Conservation (phyloP, 2,113 vertebrate species). For the human (Homo sapiens) region DNA sequence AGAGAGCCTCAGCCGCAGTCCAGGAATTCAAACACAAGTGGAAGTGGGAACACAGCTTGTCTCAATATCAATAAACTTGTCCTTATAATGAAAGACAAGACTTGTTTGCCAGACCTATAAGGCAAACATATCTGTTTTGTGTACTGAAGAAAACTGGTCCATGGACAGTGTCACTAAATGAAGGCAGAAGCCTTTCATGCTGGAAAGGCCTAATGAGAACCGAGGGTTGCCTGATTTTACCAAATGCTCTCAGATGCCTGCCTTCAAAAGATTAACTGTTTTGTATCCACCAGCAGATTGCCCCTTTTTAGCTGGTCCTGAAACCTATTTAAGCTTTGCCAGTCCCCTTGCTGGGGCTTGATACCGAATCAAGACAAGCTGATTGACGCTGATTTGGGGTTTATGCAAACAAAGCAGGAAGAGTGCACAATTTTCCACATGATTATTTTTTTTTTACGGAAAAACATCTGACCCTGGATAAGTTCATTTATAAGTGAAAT, state of each 20-base stretch:
- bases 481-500: slow-evolving; percentile 48
- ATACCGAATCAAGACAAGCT: slow-evolving; percentile 42
- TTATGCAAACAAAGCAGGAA: slow-evolving; percentile 30
- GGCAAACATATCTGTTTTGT: slow-evolving; percentile 73
- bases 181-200: slow-evolving; percentile 37
- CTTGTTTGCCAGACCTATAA: slow-evolving; percentile 61
- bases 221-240: neutral
- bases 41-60: slow-evolving; percentile 42
- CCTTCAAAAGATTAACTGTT: slow-evolving; percentile 61
- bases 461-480: slow-evolving; percentile 57
- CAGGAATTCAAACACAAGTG: slow-evolving; percentile 58
- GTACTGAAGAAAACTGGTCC: slow-evolving; percentile 35
- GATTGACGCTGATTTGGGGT: slow-evolving; percentile 6
- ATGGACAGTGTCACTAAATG: slow-evolving; percentile 58
- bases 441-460: slow-evolving; percentile 14
- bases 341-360: slow-evolving; percentile 32
- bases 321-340: slow-evolving; percentile 44
- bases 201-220: slow-evolving; percentile 35
- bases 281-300: slow-evolving; percentile 38
- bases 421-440: neutral
- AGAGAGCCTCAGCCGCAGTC: neutral
- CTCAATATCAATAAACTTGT: slow-evolving; percentile 63
- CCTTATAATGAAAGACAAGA: slow-evolving; percentile 67
- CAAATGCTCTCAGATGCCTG: slow-evolving; percentile 54
- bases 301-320: slow-evolving; percentile 4